Percentiles rank a stretch among this genome's conserved stretches.
Evolutionary conservation across 2,888 invertebrate genomes (phyloP).

Genomic region (Meghimatium bilineatum): DNA sequence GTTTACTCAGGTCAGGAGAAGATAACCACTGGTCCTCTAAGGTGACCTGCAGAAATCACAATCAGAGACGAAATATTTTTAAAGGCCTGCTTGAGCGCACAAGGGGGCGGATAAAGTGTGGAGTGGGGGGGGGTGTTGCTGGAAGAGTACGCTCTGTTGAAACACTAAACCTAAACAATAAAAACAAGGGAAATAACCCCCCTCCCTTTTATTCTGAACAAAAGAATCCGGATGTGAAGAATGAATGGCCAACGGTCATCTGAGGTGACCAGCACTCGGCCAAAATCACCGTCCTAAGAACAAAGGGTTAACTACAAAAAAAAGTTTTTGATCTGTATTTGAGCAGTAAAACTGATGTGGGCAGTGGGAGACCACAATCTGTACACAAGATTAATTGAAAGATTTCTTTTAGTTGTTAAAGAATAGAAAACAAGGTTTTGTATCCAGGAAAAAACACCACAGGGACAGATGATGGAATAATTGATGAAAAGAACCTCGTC

Average conservation of each 20-base stretch:
- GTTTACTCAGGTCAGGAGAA: constrained; percentile 29
- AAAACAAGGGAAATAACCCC: constrained; percentile 9
- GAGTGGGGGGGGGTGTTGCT: background rate
- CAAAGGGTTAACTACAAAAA: constrained; percentile 15
- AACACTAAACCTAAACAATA: background rate
- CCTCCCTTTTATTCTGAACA: background rate
- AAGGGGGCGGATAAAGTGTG: background rate
- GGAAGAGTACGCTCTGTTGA: background rate
- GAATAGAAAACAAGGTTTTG: constrained; percentile 8
- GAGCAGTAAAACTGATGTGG: constrained; percentile 32
- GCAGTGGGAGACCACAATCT: background rate
- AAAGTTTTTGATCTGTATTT: background rate
- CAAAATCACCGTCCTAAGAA: constrained; percentile 1
- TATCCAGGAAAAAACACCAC: background rate
- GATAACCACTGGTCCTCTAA: constrained; percentile 28
- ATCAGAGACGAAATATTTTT: constrained; percentile 13
- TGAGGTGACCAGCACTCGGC: constrained; percentile 37
- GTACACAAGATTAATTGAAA: constrained; percentile 9
- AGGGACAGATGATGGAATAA: constrained; percentile 18
- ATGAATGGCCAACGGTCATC: constrained; percentile 38
- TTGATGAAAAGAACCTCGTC: background rate
- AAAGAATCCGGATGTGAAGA: constrained; percentile 16
- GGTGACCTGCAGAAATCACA: constrained; percentile 29
- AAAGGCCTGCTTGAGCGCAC: background rate
- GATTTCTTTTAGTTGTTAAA: background rate